Evolutionary conservation across 1,140 invertebrate species (phyloP).

Genomic region (Chironomus tepperi): DNA sequence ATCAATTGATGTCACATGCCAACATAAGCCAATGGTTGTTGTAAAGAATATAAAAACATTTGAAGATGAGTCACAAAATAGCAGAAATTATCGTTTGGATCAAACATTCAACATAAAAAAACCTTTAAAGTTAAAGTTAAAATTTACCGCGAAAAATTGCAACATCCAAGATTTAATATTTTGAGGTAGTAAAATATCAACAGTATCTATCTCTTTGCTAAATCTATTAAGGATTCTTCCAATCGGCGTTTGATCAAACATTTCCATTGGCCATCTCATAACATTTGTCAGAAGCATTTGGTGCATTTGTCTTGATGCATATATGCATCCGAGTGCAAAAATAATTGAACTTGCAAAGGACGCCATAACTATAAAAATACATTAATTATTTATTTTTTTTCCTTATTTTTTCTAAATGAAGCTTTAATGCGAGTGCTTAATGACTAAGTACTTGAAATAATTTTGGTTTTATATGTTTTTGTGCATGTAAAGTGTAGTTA

Average conservation of each 20-base stretch:
- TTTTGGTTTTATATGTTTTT: background rate
- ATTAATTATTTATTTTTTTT: no score
- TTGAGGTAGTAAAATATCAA: slow-evolving; percentile 48
- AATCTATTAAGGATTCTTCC: slow-evolving; percentile 69
- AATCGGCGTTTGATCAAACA: slow-evolving; percentile 70
- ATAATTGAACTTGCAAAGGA: slow-evolving; percentile 35
- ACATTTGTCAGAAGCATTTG: slow-evolving; percentile 49
- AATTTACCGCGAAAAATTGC: slow-evolving; percentile 38
- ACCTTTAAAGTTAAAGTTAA: slow-evolving; percentile 16
- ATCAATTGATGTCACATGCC: no score
- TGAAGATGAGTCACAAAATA: background rate
- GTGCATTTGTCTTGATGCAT: slow-evolving; percentile 45
- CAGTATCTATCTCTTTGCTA: slow-evolving; percentile 60
- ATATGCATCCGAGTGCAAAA: slow-evolving; percentile 39
- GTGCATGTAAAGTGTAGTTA: slow-evolving; percentile 3
- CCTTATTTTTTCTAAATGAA: no score
- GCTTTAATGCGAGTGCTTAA: no score
- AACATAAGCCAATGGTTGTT: no score
- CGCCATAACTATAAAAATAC: slow-evolving; percentile 34
- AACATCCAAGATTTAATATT: slow-evolving; percentile 39
- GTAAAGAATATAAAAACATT: no score
- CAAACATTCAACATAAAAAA: background rate
- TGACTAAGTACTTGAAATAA: background rate
- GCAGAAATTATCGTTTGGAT: no score
- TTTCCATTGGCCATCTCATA: slow-evolving; percentile 57